phyloP scores from a whole-genome alignment of 2,888 invertebrate species.

The Hypena proboscidalis region DNA sequence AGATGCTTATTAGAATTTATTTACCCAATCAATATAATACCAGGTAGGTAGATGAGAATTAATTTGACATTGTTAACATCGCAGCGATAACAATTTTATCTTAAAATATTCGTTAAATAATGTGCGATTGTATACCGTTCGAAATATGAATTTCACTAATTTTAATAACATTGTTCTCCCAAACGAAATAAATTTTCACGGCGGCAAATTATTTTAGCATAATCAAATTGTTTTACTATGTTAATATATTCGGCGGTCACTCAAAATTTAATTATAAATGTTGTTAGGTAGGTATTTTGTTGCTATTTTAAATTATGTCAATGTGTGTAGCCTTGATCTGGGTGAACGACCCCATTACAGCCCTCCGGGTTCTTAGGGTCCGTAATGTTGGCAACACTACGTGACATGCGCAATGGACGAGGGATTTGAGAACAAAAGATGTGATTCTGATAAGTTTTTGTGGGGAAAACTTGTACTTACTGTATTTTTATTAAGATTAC shows the following conservation, averaged over 20 bases:
- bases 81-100: background rate
- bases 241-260: background rate
- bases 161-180: no score
- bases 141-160: no score
- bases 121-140: no score
- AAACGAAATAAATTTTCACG: no score
- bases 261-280: no score
- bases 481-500: no score
- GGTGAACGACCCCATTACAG: slow-evolving; percentile 52
- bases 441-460: background rate
- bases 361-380: slow-evolving; percentile 36
- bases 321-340: slow-evolving; percentile 38
- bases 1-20: no score
- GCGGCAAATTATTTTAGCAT: no score
- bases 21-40: background rate
- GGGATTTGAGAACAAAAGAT: slow-evolving; percentile 40
- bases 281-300: no score
- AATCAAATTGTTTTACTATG: no score
- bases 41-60: slow-evolving; percentile 18
- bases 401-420: slow-evolving; percentile 69
- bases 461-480: background rate
- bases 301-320: slow-evolving; percentile 25
- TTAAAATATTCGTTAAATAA: no score
- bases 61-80: slow-evolving; percentile 5
- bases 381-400: slow-evolving; percentile 40